phyloP scores from a whole-genome alignment of 2,888 invertebrate genomes.

The Pseudanteris insignis region DNA sequence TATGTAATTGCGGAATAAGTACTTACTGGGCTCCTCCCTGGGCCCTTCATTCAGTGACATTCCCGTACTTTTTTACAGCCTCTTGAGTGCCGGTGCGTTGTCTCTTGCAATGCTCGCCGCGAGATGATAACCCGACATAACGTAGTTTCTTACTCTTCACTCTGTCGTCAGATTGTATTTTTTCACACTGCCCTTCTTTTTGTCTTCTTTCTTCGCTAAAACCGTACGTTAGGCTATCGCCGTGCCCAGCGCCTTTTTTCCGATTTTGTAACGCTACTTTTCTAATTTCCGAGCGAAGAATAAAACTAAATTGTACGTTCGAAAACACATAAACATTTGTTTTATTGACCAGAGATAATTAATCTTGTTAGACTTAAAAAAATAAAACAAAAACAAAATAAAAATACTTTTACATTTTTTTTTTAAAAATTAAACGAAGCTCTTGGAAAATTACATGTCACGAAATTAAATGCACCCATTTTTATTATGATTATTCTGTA shows the following conservation, averaged over 20 bases:
- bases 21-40: constrained; percentile 58
- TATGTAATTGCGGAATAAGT: constrained; percentile 66
- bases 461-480: too few relatives aligned
- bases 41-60: constrained; percentile 65
- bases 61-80: constrained; percentile 63
- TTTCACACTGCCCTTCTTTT: constrained; percentile 14
- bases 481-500: too few relatives aligned
- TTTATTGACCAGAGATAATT: constrained; percentile 7
- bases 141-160: constrained; percentile 10
- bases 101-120: constrained; percentile 40
- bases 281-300: constrained; percentile 51
- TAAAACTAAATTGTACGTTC: constrained; percentile 26
- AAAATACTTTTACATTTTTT: too few relatives aligned
- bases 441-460: too few relatives aligned
- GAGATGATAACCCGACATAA: constrained; percentile 36
- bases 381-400: too few relatives aligned
- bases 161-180: constrained; percentile 1
- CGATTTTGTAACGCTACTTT: constrained; percentile 54
- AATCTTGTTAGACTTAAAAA: background rate
- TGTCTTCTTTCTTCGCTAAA: too few relatives aligned
- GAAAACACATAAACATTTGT: constrained; percentile 33
- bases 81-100: constrained; percentile 60
- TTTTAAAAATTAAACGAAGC: too few relatives aligned
- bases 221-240: constrained; percentile 7
- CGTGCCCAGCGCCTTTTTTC: constrained; percentile 47